Evolutionary conservation across 2,888 invertebrate species (phyloP), one percentile per base, ranked within the genome.

Genomic region (Acleris emargana): DNA sequence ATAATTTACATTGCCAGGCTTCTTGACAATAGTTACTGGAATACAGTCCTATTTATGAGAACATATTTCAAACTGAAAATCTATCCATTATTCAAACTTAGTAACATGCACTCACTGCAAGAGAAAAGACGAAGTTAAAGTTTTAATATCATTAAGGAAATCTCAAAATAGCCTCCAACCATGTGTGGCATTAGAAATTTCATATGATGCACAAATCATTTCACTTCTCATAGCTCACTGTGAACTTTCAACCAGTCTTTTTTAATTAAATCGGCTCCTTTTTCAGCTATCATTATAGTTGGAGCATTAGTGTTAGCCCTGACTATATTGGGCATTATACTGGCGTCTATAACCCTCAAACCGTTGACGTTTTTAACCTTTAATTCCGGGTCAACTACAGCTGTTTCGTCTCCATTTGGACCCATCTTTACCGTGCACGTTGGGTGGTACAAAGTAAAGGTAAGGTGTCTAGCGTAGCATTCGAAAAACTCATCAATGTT

Each of bases 381-480:
- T 0, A 95, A 78, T 62, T 90, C 87, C n/a, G 92, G 80, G 73
- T 94, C 93, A 0, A 95, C 94, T 0, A 95, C 94, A 0, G 94
- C 83, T 11, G 73, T 76, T 0, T 80, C 71, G 71, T 93, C 93
- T 9, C 66, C 73, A 2, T 75, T 73, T 0, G 93, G 91, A 4
- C 95, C 95, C 95, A 95, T 95, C 81, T 92, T 94, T 0, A 89
- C 89, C 1, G 94, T 94, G 57, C 96, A 94, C 2, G 94, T 93
- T 0, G 96, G 96, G 84, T 97, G 96, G 74, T 96, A 96, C 49
- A 96, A 93, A 0, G 88, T 84, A 67, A 85, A 81, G 2, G 88
- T 86, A 42, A 86, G 53, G 67, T 84, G 67, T 81, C 88, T 68
- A 2, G 79, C 68, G 45, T 79, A 70, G 59, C 88, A 88, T 62